These are phyloP conservation scores for Trogon surrucura DNA, from an alignment of 2,113 vertebrate species.

Conservation along the genomic window DNA sequence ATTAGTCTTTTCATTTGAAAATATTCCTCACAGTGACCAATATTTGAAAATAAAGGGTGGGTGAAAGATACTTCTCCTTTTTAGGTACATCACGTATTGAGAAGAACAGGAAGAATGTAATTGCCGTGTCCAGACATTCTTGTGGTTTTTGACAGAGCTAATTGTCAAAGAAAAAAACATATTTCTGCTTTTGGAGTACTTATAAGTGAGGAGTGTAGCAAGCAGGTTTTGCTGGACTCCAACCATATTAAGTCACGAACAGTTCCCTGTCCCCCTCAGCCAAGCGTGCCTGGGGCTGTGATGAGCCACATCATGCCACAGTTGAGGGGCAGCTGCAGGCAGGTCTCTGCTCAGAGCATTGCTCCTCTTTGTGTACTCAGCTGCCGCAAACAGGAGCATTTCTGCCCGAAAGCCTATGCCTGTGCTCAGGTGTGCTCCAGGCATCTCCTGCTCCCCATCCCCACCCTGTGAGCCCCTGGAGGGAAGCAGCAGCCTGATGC, in stretches of 20 bases:
- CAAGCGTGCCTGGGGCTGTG: not conserved
- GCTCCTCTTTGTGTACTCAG: not conserved
- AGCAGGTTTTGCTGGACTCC: not conserved
- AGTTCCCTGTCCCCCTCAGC: not conserved
- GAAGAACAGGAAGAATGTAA: not conserved
- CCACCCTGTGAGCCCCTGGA: rapidly evolving
- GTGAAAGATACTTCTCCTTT: not conserved
- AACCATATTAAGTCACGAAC: not conserved
- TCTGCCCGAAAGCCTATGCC: not conserved
- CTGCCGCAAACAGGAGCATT: not conserved
- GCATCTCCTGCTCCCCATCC: not conserved
- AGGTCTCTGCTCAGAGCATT: not conserved
- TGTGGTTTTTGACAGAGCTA: not conserved
- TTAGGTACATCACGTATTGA: not conserved
- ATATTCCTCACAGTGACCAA: not conserved
- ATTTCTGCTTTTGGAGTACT: not conserved
- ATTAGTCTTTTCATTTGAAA: slow-evolving; percentile 11
- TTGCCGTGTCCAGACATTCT: not conserved
- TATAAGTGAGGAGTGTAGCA: not conserved
- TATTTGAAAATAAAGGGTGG: not conserved
- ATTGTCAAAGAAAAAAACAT: not conserved
- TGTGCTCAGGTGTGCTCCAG: not conserved
- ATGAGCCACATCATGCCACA: rapidly evolving
- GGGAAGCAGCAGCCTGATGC: not conserved
- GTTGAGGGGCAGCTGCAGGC: not conserved